phyloP scores from a whole-genome alignment of 2,113 vertebrate genomes.

The Chlamydotis undulata region DNA sequence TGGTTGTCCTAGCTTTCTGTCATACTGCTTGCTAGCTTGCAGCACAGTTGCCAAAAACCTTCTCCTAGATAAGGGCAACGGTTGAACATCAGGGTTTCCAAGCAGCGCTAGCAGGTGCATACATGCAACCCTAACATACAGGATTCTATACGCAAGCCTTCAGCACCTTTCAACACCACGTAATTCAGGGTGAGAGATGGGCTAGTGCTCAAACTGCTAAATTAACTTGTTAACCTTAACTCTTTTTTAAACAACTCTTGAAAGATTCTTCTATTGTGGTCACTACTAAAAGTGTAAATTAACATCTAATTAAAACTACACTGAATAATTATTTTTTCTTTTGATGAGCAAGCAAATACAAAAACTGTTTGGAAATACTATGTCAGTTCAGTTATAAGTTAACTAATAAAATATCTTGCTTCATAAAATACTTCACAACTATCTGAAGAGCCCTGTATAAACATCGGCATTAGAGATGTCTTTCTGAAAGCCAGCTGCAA shows the following conservation, averaged over 20 bases:
- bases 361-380: background rate
- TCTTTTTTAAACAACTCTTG: background rate
- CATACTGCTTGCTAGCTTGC: background rate
- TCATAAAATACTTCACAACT: background rate
- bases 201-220: background rate
- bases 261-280: background rate
- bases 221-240: background rate
- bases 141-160: background rate
- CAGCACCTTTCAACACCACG: accelerated
- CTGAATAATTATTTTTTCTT: background rate
- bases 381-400: background rate
- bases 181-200: background rate
- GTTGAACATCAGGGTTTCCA: background rate
- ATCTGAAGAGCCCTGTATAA: background rate
- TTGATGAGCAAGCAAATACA: background rate
- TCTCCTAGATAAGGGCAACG: background rate
- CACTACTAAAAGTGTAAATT: background rate
- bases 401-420: background rate
- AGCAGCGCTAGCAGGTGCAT: background rate
- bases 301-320: background rate
- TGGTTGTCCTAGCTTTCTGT: background rate
- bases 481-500: background rate
- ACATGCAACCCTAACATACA: background rate
- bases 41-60: background rate
- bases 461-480: background rate